Base-by-base conservation (phyloP, 2,113 vertebrate genomes). In the Stigmatopora argus region DNA sequence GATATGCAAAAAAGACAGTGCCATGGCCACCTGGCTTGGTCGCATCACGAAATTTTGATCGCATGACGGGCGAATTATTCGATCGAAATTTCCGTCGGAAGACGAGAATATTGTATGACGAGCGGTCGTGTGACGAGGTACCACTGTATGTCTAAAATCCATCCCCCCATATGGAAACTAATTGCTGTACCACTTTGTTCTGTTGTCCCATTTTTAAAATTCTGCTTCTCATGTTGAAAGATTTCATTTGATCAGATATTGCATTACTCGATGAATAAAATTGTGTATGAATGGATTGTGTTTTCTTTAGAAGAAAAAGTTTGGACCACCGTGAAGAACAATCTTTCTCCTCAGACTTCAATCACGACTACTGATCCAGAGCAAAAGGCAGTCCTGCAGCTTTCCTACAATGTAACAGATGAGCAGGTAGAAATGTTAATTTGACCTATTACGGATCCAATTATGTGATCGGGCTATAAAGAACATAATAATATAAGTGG, bases 281-380 rank as follows among this genome's bases (percentile, higher is more conserved):
- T 60, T 41, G 19, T 21, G 18, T 41, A 3, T 21, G 1, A 26
- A 31, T 14, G 26, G 14, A 2, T 31, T 13, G 46, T 0, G 47
- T 19, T 0, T 64, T 6, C 64, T 70, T 34, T 8, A 99, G 97
- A 94, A 72, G 94, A 96, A 66, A 94, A 90, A 69, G 94, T 96
- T 18, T 99, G 96, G 97, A 97, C 95, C 62, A 92, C 88, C 0
- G 81, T 98, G 63, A 92, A 85, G 65, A 96, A 99, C 45, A 92
- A 96, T 70, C 79, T 98, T 59, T 90, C 92, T 38, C 84, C 88
- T 78, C 93, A 94, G 84, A 94, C 89, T 0, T 67, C 92, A 0
- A 90, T 99, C 19, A 88, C 72, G 15, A 78, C 86, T 5, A 82
- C 71, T 52, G 89, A 78, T 62, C 82, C 74, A 0, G 93, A 93